Base-by-base conservation (phyloP, 1,140 invertebrate species). In the Cotesia typhae region DNA sequence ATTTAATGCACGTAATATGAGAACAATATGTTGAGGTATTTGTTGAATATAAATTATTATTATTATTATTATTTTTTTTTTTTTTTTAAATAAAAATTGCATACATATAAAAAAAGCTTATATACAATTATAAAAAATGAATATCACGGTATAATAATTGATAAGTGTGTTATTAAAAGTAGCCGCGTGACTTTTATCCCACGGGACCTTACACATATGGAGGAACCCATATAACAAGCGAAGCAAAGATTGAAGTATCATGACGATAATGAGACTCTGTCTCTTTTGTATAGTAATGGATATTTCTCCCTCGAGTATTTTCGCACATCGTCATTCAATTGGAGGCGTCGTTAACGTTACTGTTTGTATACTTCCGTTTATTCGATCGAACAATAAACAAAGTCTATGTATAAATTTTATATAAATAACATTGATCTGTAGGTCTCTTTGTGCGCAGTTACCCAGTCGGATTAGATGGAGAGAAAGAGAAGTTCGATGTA, bases 301-400 rank as follows among this genome's bases (percentile, higher is more conserved):
- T 20, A 12, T 53, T 41, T 37, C 36, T 20, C 57, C 69, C 79
- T 80, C 80, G 78, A 74, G 79, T 76, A 74, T 79, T 78, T 47
- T 47, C 74, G 17, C 79, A 80, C 76, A 81, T 76, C 77, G 77
- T 79, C 77, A 77, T 80, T 65, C 78, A 76, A 78, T 78, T 75
- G 41, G 41, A 6, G 10, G 6, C 73, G 78, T 79, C 76, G 72
- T 80, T 79, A 80, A 74, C 74, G 72, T 76, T 38, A 6, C 9
- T 51, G 76, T 72, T 67, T 37, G 36, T 47, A 35, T 12, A 37
- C 63, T 36, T 10, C 17, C 12, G 20, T 41, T 4, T 47, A 65
- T 65, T 12, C n/a, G 41, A 65, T 14, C 20, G 28, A 28, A 61
- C 35, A 61, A 61, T 36, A 61, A 61, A 35, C 14, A 35, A 17